Conservation (phyloP, 2,113 vertebrate species). For the Platichthys stellatus region DNA sequence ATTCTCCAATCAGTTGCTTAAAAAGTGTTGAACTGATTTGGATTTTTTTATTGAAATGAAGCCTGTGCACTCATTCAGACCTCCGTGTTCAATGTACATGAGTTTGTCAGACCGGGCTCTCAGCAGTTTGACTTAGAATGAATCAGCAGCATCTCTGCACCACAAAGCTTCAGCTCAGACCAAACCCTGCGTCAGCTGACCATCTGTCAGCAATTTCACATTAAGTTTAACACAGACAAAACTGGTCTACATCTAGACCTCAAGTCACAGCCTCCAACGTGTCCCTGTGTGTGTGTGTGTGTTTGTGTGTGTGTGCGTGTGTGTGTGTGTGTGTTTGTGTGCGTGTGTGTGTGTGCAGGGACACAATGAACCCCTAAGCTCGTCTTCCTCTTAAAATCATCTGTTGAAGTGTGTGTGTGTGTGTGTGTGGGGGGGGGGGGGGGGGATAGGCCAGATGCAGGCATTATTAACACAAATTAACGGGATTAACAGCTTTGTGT, state of each 20-base stretch:
- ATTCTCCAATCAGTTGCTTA: neutral
- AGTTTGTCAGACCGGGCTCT: slow-evolving; percentile 14
- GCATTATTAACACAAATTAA: slow-evolving; percentile 39
- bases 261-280: slow-evolving; percentile 24
- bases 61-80: neutral
- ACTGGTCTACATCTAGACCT: slow-evolving; percentile 14
- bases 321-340: too few relatives aligned
- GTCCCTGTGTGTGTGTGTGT: slow-evolving; percentile 12
- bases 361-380: slow-evolving; percentile 16
- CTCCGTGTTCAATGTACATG: neutral
- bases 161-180: slow-evolving; percentile 38
- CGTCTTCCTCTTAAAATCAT: too few relatives aligned
- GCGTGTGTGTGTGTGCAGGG: too few relatives aligned
- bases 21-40: too few relatives aligned
- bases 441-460: slow-evolving; percentile 21
- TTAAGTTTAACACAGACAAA: slow-evolving; percentile 31
- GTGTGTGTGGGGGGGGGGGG: slow-evolving; percentile 24
- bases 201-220: slow-evolving; percentile 61
- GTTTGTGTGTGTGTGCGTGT: slow-evolving; percentile 24
- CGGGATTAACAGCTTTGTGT: slow-evolving; percentile 26
- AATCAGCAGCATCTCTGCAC: slow-evolving; percentile 13
- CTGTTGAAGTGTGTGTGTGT: neutral
- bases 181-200: slow-evolving; percentile 15
- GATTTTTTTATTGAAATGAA: too few relatives aligned
- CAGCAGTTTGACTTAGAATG: slow-evolving; percentile 39